Base-by-base conservation (phyloP, 2,888 invertebrate species). In the Odontocolon sp. region DNA sequence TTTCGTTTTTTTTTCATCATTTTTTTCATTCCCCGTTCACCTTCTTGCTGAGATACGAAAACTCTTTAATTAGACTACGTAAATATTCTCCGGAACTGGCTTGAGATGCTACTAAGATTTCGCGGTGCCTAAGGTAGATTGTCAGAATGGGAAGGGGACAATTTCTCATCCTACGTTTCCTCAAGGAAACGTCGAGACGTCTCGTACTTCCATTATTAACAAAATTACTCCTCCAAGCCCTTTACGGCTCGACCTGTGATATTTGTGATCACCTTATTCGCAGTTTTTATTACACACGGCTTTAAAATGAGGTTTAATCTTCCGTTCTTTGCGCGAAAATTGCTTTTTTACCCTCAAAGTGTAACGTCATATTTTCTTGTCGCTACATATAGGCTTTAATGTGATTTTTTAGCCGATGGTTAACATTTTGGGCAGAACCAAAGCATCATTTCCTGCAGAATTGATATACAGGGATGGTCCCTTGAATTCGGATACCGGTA, bases 21-120 rank as follows among this genome's bases (percentile, higher is more conserved):
- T 4, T 33, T 33, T 54, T 70, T 54, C 69, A 38, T 50, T 21
- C 56, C 56, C n/a, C 40, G 38, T 21, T 50, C 50, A 28, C 54
- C 40, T 67, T 42, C 47, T 64, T 45, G 14, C 23, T 18, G 28
- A 63, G 57, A 33, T 36, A 50, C 50, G 54, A 70, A 67, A 77
- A 77, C 69, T 56, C 71, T 77, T 77, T 77, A 77, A 77, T 77
- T 77, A 77, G 70, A 56, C 73, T 77, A 69, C 47, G 73, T 70
- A 74, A 77, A 77, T 74, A 77, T 38, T 42, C 42, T 52, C 33
- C 33, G 42, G 38, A 38, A 33, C 45, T 50, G 66, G 38, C 42
- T 42, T 16, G 28, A 36, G 69, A 59, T 64, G 45, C 47, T 57
- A 50, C 54, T 50, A 61, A 50, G 63, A 72, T 77, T 63, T 72